Conservation (phyloP, 2,888 invertebrate species). For the Phengaris alcon region DNA sequence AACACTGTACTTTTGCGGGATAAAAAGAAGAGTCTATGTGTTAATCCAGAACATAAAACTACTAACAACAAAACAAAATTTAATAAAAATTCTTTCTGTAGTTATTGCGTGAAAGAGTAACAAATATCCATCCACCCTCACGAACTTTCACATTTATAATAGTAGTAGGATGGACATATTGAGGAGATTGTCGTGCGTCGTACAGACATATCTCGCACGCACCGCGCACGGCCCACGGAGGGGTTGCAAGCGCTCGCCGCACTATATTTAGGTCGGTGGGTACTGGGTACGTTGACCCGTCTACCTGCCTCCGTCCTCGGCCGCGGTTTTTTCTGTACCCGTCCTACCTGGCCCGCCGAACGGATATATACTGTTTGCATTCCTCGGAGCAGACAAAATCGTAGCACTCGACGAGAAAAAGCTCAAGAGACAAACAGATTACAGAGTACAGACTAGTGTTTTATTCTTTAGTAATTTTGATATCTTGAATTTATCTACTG, state of each 20-base stretch:
- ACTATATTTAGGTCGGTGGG: slow-evolving; percentile 45
- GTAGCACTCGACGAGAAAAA: not conserved
- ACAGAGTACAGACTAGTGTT: not conserved
- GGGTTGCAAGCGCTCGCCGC: slow-evolving; percentile 28
- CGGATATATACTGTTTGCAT: slow-evolving; percentile 21
- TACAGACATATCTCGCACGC: slow-evolving; percentile 2
- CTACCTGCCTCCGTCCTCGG: slow-evolving; percentile 47
- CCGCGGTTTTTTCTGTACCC: slow-evolving; percentile 7
- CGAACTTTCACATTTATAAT: too few relatives aligned
- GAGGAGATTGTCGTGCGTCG: not conserved
- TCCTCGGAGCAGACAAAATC: not conserved
- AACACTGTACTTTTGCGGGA: too few relatives aligned
- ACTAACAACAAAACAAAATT: too few relatives aligned
- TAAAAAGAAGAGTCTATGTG: too few relatives aligned
- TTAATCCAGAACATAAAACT: too few relatives aligned
- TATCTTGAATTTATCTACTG: too few relatives aligned
- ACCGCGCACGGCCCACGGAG: not conserved
- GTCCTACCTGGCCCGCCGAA: slow-evolving; percentile 18
- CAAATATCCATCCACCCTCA: too few relatives aligned
- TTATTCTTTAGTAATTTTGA: too few relatives aligned
- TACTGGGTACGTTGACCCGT: slow-evolving; percentile 48
- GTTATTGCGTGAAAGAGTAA: too few relatives aligned
- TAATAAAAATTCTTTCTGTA: too few relatives aligned
- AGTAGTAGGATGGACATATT: not conserved
- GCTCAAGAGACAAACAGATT: not conserved